phyloP scores from a whole-genome alignment of 2,113 vertebrate genomes.

The Orthochromis malagaraziensis region DNA sequence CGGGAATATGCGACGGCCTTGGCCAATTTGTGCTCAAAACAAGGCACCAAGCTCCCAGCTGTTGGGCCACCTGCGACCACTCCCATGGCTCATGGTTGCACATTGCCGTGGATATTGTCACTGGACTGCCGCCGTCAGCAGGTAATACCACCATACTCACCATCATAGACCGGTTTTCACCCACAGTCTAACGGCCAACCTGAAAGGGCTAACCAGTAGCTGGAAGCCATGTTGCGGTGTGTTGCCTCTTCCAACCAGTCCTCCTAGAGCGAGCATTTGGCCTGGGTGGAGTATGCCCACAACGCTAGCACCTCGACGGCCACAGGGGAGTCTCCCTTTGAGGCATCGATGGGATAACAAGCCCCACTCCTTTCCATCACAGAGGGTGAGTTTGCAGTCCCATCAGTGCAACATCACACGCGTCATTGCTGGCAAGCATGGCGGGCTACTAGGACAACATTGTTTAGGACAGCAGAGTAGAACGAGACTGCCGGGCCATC shows the following conservation, averaged over 20 bases:
- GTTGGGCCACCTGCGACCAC: fast-evolving
- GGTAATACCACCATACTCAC: neutral
- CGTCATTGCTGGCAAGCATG: neutral
- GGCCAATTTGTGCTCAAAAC: neutral
- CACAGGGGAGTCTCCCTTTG: neutral
- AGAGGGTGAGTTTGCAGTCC: neutral
- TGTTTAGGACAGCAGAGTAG: neutral
- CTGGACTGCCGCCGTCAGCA: neutral
- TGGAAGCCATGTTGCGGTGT: neutral
- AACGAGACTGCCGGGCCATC: neutral
- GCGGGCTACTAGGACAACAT: neutral
- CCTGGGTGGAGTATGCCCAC: neutral
- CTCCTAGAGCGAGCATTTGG: neutral
- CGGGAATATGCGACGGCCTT: neutral
- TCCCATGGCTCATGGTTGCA: neutral
- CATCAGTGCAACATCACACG: neutral
- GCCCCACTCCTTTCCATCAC: neutral
- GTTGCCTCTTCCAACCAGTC: neutral
- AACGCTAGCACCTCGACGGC: neutral
- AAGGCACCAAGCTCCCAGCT: neutral
- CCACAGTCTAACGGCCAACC: neutral
- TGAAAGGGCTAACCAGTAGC: neutral
- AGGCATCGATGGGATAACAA: neutral
- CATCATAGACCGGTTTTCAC: neutral
- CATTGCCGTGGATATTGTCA: neutral